Base-by-base conservation (phyloP, 2,888 invertebrate genomes). In the Drosophila yooni region DNA sequence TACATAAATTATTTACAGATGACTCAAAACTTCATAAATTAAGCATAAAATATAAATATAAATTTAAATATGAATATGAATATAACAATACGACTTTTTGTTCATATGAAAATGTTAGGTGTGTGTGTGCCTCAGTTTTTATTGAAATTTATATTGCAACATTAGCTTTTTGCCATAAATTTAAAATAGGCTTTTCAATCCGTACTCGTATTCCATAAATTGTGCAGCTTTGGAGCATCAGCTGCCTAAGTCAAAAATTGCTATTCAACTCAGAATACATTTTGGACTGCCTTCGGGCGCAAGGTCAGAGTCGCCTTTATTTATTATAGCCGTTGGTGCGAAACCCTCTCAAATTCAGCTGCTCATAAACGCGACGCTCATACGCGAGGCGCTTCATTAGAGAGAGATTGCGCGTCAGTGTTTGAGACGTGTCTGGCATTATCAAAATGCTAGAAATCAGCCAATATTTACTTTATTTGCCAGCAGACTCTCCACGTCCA, bases 381-480 rank as follows among this genome's bases (percentile, higher is more conserved):
- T 61, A 65, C 56, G 65, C 57, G 48, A 40, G 66, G 18, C 29
- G 79, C 63, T 84, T 88, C 83, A 88, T 84, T 84, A 88, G 74
- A 86, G 74, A 69, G 70, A 36, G 15, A 38, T 64, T 69, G 66
- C 59, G 65, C 46, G 64, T 53, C 65, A 60, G 43, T 61, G 36
- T 50, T 53, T 48, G 76, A 61, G 66, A 83, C 85, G 89, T 85
- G 85, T 76, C 68, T 70, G 68, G 85, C 70, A 87, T 85, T 57
- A 56, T 62, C 40, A 77, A 71, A 56, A 40, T 48, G 61, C 63
- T 74, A 54, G 67, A 74, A 83, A 85, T 74, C 75, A 74, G 67
- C 75, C 73, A 78, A 89, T 82, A 81, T 83, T 82, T 80, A 77
- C 81, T 80, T 81, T 68, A 80, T 73, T 71, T 76, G 58, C 70